Conservation (phyloP, 1,140 invertebrate genomes). For the Epicauta chinensis region DNA sequence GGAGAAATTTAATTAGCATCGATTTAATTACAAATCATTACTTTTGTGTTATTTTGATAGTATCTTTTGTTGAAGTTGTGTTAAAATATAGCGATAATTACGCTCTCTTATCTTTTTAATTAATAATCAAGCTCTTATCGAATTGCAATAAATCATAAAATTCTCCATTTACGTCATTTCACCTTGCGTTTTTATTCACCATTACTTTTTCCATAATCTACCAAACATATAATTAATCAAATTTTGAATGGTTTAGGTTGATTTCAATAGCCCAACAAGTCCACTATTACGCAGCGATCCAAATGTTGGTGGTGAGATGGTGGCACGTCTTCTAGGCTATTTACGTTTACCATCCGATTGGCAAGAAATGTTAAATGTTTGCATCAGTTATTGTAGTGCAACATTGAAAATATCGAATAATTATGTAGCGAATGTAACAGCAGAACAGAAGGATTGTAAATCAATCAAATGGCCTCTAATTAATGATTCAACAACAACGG, state of each 20-base stretch:
- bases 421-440: constrained; percentile 58
- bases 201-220: too few species aligned
- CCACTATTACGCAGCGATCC: constrained; percentile 57
- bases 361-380: constrained; percentile 66
- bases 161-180: too few species aligned
- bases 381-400: constrained; percentile 64
- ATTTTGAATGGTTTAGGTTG: constrained; percentile 44
- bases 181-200: too few species aligned
- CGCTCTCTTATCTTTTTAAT: too few species aligned
- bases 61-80: too few species aligned
- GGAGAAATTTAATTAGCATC: too few species aligned
- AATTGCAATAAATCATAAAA: too few species aligned
- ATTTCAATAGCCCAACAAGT: constrained; percentile 61
- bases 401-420: constrained; percentile 48
- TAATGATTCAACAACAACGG: constrained; percentile 43
- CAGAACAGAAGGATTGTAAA: constrained; percentile 58
- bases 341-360: constrained; percentile 66
- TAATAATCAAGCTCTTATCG: too few species aligned
- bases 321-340: constrained; percentile 71
- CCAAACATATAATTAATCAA: neutral
- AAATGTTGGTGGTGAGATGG: constrained; percentile 61
- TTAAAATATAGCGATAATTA: too few species aligned
- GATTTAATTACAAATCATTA: too few species aligned
- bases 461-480: constrained; percentile 53
- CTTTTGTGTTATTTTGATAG: too few species aligned